Evolutionary conservation across 1,140 invertebrate species (phyloP).

Genomic region (Anadara kagoshimensis): DNA sequence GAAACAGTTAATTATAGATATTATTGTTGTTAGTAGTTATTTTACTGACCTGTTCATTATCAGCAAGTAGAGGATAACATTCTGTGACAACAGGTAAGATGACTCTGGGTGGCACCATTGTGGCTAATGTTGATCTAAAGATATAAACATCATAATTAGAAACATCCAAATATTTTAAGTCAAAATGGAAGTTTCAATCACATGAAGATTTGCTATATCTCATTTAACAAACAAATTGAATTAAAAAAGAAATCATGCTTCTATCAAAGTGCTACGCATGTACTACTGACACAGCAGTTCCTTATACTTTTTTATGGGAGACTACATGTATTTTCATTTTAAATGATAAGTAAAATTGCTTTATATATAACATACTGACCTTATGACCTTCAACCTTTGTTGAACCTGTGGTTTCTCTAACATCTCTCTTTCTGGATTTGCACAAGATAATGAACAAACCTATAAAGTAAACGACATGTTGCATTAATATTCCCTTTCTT

Average conservation of each 20-base stretch:
- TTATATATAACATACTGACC: constrained; percentile 66
- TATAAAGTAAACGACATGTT: constrained; percentile 17
- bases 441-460: constrained; percentile 47
- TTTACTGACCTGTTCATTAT: constrained; percentile 68
- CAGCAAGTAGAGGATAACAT: constrained; percentile 80
- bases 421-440: constrained; percentile 28
- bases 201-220: too few species aligned
- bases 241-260: too few species aligned
- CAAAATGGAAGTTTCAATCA: too few species aligned
- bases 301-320: too few species aligned
- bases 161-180: too few species aligned
- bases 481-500: neutral
- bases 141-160: constrained; percentile 60
- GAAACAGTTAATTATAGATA: too few species aligned
- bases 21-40: too few species aligned
- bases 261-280: too few species aligned
- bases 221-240: too few species aligned
- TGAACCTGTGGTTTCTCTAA: constrained; percentile 49
- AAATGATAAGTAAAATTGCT: too few species aligned
- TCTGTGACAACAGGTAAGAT: constrained; percentile 84
- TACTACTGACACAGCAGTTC: too few species aligned
- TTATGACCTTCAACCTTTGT: constrained; percentile 50
- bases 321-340: too few species aligned
- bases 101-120: constrained; percentile 82
- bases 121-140: constrained; percentile 80